These are phyloP conservation scores for Gerosis bhagava DNA, from an alignment of 2,888 invertebrate species.

Conservation along the genomic window DNA sequence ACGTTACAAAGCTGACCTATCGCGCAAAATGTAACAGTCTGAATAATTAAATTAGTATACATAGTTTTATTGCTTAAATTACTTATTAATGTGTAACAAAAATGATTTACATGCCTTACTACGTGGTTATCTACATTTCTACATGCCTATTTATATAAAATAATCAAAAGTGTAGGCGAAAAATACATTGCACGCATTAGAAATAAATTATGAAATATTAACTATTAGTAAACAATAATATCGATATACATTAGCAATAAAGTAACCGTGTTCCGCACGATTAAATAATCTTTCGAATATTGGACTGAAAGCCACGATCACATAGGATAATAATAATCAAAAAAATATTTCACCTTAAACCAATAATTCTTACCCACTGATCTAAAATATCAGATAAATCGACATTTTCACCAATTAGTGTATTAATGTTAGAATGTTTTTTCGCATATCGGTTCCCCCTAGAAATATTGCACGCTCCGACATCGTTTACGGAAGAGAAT, in stretches of 20 bases:
- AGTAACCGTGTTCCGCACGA: conserved; percentile 10
- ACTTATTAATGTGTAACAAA: conserved; percentile 27
- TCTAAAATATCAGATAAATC: conserved; percentile 12
- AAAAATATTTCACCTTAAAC: conserved; percentile 18
- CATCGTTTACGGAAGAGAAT: conserved; percentile 30
- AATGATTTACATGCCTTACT: conserved; percentile 45
- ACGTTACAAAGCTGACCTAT: conserved; percentile 31
- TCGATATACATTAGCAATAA: conserved; percentile 41
- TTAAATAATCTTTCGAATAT: conserved; percentile 7
- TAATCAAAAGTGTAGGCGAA: conserved; percentile 46
- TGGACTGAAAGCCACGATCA: conserved; percentile 38
- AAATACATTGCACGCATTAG: conserved; percentile 55
- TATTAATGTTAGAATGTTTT: no score
- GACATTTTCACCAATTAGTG: conserved; percentile 3
- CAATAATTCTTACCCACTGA: conserved; percentile 12
- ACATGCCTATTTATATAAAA: conserved; percentile 57
- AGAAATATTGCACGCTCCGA: conserved; percentile 1
- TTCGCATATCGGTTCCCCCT: conserved; percentile 2
- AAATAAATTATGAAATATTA: conserved; percentile 61
- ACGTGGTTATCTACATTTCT: conserved; percentile 78
- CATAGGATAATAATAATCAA: conserved; percentile 28
- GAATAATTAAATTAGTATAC: conserved; percentile 22
- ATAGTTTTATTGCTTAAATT: conserved; percentile 21
- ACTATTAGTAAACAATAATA: conserved; percentile 48
- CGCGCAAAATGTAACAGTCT: conserved; percentile 30